Base-by-base conservation (phyloP, 30 jellyfish, hydroid and myxozoan species). In the Chironex yamaguchii region DNA sequence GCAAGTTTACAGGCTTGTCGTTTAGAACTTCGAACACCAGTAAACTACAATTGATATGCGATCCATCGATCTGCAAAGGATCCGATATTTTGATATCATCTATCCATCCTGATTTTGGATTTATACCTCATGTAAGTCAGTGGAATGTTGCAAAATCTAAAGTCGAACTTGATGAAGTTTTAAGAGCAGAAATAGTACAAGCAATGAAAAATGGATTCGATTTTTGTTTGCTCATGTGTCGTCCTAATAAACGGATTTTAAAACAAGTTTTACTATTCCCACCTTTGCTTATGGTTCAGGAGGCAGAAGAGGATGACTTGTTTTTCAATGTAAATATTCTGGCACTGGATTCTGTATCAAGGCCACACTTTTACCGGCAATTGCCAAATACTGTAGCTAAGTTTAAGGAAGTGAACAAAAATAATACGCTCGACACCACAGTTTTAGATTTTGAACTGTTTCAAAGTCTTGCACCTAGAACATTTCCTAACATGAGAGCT, bases 401-500 rank as follows among this genome's bases (percentile, higher is more conserved):
- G 23, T 67, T 94, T 20, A 72, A 63, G 68, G 27, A 34, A 2
- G 28, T 89, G 1, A 89, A 89, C 85, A 34, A 29, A 26, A 84
- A 79, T 20, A 23, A 3, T 1, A 28, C 50, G 23, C 30, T 48
- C 1, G 68, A 49, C 0, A 76, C 97, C 0, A 73, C 71, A 4
- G 92, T 94, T 9, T 80, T 82, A 29, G 99, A 94, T 77, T 94
- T 88, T 54, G 97, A 88, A 77, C 49, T 94, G 31, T 88, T 94
- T 62, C 99, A 94, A 64, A 94, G 99, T 51, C 51, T 94, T 25
- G 99, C 99, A 0, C 99, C 99, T 49, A 66, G 99, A 62, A 94
- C 99, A 9, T 94, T 94, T 64, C 99, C 99, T 36, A 94, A 94
- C 53, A 89, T 94, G 50, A 96, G 99, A 2, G 99, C 99, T 1